Conservation (phyloP, 2,888 invertebrate genomes). For the Hirtodrosophila histrioides region DNA sequence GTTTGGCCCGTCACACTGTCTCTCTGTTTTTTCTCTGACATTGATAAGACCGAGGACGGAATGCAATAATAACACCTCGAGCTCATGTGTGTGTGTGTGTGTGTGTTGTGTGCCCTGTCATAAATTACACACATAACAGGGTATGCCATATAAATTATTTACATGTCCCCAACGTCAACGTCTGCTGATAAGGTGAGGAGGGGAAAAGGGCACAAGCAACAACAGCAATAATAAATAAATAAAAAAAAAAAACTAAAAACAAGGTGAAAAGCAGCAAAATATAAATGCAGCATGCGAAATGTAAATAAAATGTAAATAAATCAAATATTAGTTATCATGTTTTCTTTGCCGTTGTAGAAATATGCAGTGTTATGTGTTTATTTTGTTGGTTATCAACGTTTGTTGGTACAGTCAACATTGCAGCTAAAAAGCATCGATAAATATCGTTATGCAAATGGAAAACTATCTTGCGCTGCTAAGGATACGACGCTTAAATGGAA, state of each 20-base stretch:
- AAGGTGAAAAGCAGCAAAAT: constrained; percentile 38
- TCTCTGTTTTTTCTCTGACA: constrained; percentile 29
- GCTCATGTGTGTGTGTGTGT: constrained; percentile 18
- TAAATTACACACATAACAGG: constrained; percentile 74
- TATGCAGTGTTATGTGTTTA: constrained; percentile 29
- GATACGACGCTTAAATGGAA: too few relatives aligned
- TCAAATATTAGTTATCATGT: constrained; percentile 66
- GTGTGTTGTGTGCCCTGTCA: constrained; percentile 56
- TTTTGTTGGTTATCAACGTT: constrained; percentile 23
- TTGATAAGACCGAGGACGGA: constrained; percentile 51
- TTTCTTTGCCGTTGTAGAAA: constrained; percentile 25
- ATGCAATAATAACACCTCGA: constrained; percentile 63
- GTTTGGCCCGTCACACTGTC: not conserved
- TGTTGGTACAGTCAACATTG: constrained; percentile 24
- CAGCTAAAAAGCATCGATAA: constrained; percentile 1
- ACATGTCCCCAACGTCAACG: constrained; percentile 76
- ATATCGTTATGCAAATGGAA: constrained; percentile 13
- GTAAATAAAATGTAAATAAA: constrained; percentile 69
- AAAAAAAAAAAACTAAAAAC: constrained; percentile 29
- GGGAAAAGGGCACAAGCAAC: constrained; percentile 28
- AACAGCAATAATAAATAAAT: constrained; percentile 25
- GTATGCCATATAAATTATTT: constrained; percentile 77
- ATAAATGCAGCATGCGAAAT: constrained; percentile 47
- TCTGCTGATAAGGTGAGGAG: constrained; percentile 64
- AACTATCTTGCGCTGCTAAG: too few relatives aligned